Base-by-base conservation (phyloP, 2,797 vertebrate species). In the Tenualosa ilisha region DNA sequence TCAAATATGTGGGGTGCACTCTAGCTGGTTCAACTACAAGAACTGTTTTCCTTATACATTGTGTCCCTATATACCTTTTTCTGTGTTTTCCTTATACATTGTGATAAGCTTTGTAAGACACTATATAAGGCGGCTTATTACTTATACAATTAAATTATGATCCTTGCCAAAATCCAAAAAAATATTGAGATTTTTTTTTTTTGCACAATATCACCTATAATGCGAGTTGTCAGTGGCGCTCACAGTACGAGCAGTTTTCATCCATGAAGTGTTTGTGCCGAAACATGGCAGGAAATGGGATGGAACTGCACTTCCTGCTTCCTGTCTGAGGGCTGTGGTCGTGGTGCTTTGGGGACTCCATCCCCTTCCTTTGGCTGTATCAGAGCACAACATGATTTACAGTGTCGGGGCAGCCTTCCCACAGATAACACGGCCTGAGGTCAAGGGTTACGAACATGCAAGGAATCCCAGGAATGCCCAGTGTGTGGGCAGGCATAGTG, bases 391-490 rank as follows among this genome's bases (percentile, higher is more conserved):
- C 72, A 46, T 46, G 72, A 91, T 87, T 91, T 91, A 90, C 82
- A 86, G 54, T 85, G 2, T 13, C 8, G 53, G 84, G 88, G 88
- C 89, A 88, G 82, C 81, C 86, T 86, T 83, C 81, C 63, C 31
- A 53, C 82, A 81, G 86, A 89, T 87, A 85, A 86, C 22, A 5
- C 13, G 49, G 56, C 61, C 61, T 11, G 49, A 87, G 85, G 89
- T 85, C 86, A 81, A 85, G 82, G 85, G 88, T 86, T 87, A 84
- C 22, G 75, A 85, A 86, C 84, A 86, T 85, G 86, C 88, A 68
- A 84, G 86, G 88, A 88, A 88, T 92, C 90, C 43, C 15, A 84
- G 88, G 89, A 92, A 87, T 90, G 88, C 40, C 9, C 50, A 65
- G 17, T 82, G 24, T 59, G 75, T 82, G 50, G 82, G 63, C 86